Percentiles rank a stretch among this genome's conserved stretches.
Evolutionary conservation across 2,113 vertebrate species (phyloP).

Genomic region (Columba livia): DNA sequence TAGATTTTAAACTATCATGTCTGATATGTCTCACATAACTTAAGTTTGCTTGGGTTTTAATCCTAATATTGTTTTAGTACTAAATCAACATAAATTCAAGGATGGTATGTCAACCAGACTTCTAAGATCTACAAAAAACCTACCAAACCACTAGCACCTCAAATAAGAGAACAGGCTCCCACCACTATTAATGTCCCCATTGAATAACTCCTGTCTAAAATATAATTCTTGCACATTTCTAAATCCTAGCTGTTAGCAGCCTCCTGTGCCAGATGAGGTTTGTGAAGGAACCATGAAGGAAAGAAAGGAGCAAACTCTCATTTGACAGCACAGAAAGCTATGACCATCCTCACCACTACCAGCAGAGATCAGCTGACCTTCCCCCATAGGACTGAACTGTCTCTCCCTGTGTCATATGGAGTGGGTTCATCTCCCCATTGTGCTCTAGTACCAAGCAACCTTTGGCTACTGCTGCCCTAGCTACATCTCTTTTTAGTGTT

Average conservation of each 20-base stretch:
- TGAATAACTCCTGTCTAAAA: background rate
- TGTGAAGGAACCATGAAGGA: background rate
- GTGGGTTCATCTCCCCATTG: background rate
- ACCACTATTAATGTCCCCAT: background rate
- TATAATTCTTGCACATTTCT: background rate
- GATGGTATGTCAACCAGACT: background rate
- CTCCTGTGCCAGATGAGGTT: background rate
- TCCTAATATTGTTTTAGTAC: background rate
- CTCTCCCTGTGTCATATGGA: fast-evolving
- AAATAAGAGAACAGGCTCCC: background rate
- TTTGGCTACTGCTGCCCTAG: background rate
- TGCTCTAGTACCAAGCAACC: background rate
- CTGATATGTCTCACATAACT: background rate
- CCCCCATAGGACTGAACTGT: background rate
- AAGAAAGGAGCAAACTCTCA: background rate
- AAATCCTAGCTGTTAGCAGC: background rate
- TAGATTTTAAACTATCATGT: background rate
- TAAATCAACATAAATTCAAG: background rate
- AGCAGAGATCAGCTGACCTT: background rate
- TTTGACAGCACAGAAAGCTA: background rate
- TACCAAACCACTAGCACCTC: background rate
- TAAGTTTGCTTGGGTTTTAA: background rate
- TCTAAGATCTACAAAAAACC: background rate
- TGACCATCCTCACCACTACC: too few species aligned
- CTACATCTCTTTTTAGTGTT: background rate